Evolutionary conservation across 2,113 vertebrate genomes (phyloP), one percentile per base, ranked within the genome.

Genomic region (Scytalopus superciliaris): DNA sequence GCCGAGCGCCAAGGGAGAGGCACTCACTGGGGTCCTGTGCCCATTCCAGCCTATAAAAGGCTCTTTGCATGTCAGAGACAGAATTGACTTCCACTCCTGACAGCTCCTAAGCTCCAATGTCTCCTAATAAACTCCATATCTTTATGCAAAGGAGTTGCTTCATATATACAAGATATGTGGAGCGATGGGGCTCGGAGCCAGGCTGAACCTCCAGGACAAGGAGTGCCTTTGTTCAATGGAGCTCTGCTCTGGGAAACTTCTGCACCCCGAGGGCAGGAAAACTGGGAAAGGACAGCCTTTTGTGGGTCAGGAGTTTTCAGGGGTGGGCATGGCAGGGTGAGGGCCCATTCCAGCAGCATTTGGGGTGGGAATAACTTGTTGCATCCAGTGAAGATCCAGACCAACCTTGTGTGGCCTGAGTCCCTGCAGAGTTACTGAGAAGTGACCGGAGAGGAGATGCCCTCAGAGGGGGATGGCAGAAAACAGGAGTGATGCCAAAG

Each of bases 41-140:
- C 93, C 95, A 92, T 81, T 94, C 76, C 90, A 93, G 83, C 42
- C 95, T 96, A 94, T 95, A 96, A 97, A 97, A 97, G 86, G 95
- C 59, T 90, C 52, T 90, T 96, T 95, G 83, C 64, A 12, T 95
- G 95, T 95, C 83, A 97, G 80, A 67, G 69, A 81, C 85, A 77
- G 84, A 70, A 92, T 31, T 59, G 91, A 90, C 73, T 96, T 94
- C 88, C 76, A 77, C 83, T 74, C 63, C 76, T 90, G 89, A 95
- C 83, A 92, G 89, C 63, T 92, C 88, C 60, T 94, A 93, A 93
- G 90, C 95, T 93, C 85, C 89, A 69, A 0, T 70, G 86, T 47
- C 92, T 95, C 85, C 94, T 92, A 86, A 92, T 97, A 96, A 97
- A 97, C 63, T 78, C 89, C 79, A 10, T 96, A 95, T 97, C 96